A percentile compares a stretch with the other conserved stretches of the same genome.
phyloP scores from a whole-genome alignment of 92 coral and sea anemone genomes.

The Siderastrea radians region DNA sequence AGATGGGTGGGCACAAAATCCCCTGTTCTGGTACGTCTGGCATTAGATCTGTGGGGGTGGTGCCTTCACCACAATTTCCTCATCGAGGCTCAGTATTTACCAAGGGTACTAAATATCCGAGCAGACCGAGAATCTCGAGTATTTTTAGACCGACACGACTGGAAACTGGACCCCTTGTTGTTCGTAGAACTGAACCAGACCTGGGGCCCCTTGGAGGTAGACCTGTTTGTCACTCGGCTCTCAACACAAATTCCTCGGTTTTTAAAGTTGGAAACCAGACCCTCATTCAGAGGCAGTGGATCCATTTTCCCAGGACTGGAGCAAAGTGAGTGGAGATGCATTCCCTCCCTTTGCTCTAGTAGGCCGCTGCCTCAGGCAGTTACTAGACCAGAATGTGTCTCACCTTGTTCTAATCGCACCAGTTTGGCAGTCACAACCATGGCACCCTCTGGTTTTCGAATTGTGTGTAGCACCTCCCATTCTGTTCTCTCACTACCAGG shows the following conservation, averaged over 20 bases:
- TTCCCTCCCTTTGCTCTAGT: slow-evolving; percentile 69
- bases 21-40: slow-evolving; percentile 64
- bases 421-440: slow-evolving; percentile 57
- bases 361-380: slow-evolving; percentile 49
- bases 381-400: slow-evolving; percentile 40
- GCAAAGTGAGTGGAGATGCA: slow-evolving; percentile 59
- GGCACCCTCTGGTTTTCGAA: slow-evolving; percentile 73
- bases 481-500: slow-evolving; percentile 45
- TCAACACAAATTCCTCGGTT: slow-evolving; percentile 54
- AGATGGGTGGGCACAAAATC: slow-evolving; percentile 68
- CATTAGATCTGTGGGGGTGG: slow-evolving; percentile 67
- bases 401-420: slow-evolving; percentile 65
- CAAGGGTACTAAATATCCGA: slow-evolving; percentile 54
- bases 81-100: slow-evolving; percentile 67
- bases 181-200: slow-evolving; percentile 39
- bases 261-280: slow-evolving; percentile 68
- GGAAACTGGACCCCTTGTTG: slow-evolving; percentile 44
- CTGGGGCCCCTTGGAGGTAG: slow-evolving; percentile 61
- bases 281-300: slow-evolving; percentile 54
- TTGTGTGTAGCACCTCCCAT: slow-evolving; percentile 56
- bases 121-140: slow-evolving; percentile 67
- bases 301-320: slow-evolving; percentile 72
- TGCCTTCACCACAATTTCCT: slow-evolving; percentile 49
- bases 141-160: slow-evolving; percentile 47
- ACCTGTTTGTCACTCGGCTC: slow-evolving; percentile 50